A percentile compares a stretch with the other conserved stretches of the same genome.
phyloP scores from a whole-genome alignment of 2,113 vertebrate species.

The Acrocephalus arundinaceus region DNA sequence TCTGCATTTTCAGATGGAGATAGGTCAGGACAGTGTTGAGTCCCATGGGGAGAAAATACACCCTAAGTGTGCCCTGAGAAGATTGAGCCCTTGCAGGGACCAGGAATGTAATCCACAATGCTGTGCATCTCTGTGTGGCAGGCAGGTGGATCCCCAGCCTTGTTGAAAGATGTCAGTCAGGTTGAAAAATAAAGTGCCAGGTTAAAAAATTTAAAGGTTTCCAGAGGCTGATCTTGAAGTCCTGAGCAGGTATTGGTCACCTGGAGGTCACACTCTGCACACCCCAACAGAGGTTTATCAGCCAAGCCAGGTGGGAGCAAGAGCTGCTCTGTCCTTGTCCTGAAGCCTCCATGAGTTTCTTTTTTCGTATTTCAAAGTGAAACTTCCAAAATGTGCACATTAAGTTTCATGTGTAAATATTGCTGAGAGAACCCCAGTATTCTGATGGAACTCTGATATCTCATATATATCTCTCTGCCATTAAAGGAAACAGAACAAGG shows the following conservation, averaged over 20 bases:
- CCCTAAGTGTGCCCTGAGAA: not conserved
- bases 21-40: not conserved
- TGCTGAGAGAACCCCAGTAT: not conserved
- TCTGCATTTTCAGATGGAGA: not conserved
- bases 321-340: not conserved
- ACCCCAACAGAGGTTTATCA: not conserved
- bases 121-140: not conserved
- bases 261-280: not conserved
- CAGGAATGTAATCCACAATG: not conserved
- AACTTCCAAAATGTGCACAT: not conserved
- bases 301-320: fast-evolving
- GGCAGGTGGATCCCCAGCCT: not conserved
- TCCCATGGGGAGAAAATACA: not conserved
- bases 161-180: not conserved
- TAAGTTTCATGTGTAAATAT: not conserved
- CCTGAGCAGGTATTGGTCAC: not conserved
- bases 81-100: not conserved
- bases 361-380: not conserved
- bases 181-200: too few species aligned
- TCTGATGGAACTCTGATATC: not conserved
- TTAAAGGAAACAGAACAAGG: too few species aligned
- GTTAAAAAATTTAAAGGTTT: not conserved
- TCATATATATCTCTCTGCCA: not conserved
- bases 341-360: not conserved
- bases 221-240: not conserved